Percentiles rank a stretch among this genome's conserved stretches.
Conservation (phyloP, 2,113 vertebrate genomes). For the Ondatra zibethicus region DNA sequence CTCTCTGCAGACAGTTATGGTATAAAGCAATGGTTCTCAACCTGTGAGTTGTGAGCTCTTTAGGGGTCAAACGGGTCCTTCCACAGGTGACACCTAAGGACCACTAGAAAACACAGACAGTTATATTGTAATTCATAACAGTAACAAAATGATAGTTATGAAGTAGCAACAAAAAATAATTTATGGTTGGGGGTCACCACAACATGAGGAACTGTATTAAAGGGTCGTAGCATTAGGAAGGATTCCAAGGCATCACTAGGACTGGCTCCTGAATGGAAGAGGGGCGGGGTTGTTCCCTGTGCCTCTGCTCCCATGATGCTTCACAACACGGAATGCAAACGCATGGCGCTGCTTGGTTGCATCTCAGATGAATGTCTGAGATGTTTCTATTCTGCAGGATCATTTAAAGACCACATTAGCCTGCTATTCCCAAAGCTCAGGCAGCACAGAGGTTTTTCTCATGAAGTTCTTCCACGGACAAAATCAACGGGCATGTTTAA, state of each 20-base stretch:
- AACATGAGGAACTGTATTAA: not conserved
- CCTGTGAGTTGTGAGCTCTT: not conserved
- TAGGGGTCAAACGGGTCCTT: not conserved
- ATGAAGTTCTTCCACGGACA: not conserved
- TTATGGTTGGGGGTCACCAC: not conserved
- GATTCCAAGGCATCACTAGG: not conserved
- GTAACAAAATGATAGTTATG: not conserved
- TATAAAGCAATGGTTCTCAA: not conserved
- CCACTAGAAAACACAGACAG: not conserved
- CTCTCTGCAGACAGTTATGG: not conserved
- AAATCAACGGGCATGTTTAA: slow-evolving; percentile 43
- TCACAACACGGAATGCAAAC: not conserved
- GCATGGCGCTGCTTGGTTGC: not conserved
- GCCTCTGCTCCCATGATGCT: not conserved
- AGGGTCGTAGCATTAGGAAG: too few species aligned
- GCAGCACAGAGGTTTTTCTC: slow-evolving; percentile 1
- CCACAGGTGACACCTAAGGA: not conserved
- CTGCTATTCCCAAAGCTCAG: slow-evolving; percentile 22
- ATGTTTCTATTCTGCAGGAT: slow-evolving; percentile 34
- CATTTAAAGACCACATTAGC: slow-evolving; percentile 38
- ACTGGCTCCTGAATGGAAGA: not conserved
- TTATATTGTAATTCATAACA: not conserved
- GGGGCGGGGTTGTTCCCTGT: not conserved
- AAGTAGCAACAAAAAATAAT: not conserved
- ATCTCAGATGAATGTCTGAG: slow-evolving; percentile 46